A percentile compares a stretch with the other conserved stretches of the same genome.
Conservation (phyloP, 2,113 vertebrate genomes). For the Osmerus eperlanus region DNA sequence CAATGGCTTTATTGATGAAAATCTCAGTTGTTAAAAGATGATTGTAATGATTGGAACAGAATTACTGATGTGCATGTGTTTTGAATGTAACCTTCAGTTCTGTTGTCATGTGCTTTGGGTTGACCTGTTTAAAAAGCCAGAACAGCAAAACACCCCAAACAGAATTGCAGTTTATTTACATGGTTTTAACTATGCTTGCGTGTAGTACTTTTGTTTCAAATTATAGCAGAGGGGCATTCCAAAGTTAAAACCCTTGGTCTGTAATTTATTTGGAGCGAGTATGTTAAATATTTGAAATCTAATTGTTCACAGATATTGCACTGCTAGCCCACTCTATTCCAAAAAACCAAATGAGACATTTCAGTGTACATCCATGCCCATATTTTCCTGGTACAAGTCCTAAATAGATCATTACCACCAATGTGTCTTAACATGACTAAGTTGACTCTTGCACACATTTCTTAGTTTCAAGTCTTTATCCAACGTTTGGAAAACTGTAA, state of each 20-base stretch:
- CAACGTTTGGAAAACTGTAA: slow-evolving; percentile 50
- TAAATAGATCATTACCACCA: slow-evolving; percentile 59
- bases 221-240: slow-evolving; percentile 35
- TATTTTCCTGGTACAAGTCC: slow-evolving; percentile 45
- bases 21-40: slow-evolving; percentile 32
- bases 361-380: slow-evolving; percentile 40
- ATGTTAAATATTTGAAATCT: background rate
- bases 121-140: slow-evolving; percentile 47
- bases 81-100: slow-evolving; percentile 67
- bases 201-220: slow-evolving; percentile 53
- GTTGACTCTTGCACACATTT: slow-evolving; percentile 66
- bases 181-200: slow-evolving; percentile 40
- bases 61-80: slow-evolving; percentile 62
- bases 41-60: slow-evolving; percentile 54
- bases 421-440: slow-evolving; percentile 70
- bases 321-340: slow-evolving; percentile 45
- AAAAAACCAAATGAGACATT: slow-evolving; percentile 63
- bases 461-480: slow-evolving; percentile 42
- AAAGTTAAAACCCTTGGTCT: slow-evolving; percentile 25
- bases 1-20: slow-evolving; percentile 43
- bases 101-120: slow-evolving; percentile 58
- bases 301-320: slow-evolving; percentile 35
- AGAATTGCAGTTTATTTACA: slow-evolving; percentile 32
- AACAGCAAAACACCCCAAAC: slow-evolving; percentile 44
- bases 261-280: slow-evolving; percentile 35